A percentile compares a stretch with the other conserved stretches of the same genome.
Conservation (phyloP, 2,797 vertebrate species). For the Pitangus sulphuratus region DNA sequence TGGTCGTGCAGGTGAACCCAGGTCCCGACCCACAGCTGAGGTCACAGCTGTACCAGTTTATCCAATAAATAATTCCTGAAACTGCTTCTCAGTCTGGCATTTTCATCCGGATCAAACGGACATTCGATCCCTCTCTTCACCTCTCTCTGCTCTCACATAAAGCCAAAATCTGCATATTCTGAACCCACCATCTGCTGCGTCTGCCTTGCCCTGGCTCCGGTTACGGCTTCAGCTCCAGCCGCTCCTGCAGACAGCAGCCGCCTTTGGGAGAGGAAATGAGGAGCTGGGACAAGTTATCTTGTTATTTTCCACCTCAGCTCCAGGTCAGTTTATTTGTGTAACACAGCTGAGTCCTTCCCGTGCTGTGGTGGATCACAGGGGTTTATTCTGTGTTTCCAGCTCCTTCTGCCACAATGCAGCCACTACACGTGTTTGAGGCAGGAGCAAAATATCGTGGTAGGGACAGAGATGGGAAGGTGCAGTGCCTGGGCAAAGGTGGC, state of each 20-base stretch:
- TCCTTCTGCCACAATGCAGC: neutral
- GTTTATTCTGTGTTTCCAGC: neutral
- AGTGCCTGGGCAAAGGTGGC: neutral
- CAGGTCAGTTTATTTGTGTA: neutral
- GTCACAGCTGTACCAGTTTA: neutral
- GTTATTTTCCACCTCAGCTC: neutral
- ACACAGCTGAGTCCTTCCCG: neutral
- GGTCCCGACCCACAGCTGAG: neutral
- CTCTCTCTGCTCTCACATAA: neutral
- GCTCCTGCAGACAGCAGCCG: neutral
- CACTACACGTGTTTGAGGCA: rapidly evolving
- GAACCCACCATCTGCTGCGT: neutral
- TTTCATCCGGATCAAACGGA: neutral
- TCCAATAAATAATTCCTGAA: neutral
- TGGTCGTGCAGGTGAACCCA: neutral
- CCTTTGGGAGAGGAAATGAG: neutral
- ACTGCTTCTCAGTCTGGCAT: neutral
- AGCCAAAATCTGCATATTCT: neutral
- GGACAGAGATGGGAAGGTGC: neutral
- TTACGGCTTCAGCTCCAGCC: neutral
- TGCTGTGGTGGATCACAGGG: rapidly evolving
- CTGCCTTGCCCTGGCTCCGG: neutral
- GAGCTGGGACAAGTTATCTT: neutral
- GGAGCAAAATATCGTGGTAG: neutral
- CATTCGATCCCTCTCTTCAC: neutral